Conservation (phyloP, 2,113 vertebrate species). For the Phylloscopus trochiloides region DNA sequence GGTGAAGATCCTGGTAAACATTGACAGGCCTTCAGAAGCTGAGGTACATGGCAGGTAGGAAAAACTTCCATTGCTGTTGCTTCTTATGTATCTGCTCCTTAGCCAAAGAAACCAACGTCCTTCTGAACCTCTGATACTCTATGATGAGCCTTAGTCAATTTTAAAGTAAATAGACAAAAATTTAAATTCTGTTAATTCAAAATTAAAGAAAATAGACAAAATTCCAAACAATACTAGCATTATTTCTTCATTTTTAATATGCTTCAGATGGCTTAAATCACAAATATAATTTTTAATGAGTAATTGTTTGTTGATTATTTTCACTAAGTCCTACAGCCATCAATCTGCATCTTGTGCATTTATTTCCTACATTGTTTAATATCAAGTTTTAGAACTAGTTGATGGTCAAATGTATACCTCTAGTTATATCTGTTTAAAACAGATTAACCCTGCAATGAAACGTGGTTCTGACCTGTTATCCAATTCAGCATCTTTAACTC, state of each 20-base stretch:
- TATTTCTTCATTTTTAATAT: neutral
- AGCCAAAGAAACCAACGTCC: neutral
- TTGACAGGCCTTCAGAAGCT: neutral
- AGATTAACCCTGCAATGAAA: neutral
- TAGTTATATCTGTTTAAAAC: neutral
- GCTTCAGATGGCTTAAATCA: neutral
- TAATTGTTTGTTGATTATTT: neutral
- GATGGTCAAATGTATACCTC: neutral
- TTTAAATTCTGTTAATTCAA: neutral
- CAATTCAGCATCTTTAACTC: neutral
- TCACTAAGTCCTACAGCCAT: neutral
- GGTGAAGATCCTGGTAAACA: neutral
- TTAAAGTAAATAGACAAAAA: neutral
- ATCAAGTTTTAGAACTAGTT: neutral
- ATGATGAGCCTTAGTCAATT: neutral
- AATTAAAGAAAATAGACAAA: neutral
- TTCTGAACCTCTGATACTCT: neutral
- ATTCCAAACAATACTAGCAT: neutral
- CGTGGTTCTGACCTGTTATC: neutral
- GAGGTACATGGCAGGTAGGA: neutral
- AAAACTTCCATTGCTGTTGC: neutral
- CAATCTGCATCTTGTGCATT: neutral
- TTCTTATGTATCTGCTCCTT: neutral
- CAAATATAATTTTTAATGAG: neutral
- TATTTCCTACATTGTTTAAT: neutral